Percentiles rank a stretch among this genome's conserved stretches.
Conservation (phyloP, 1,140 invertebrate genomes). For the Piezodorus guildinii region DNA sequence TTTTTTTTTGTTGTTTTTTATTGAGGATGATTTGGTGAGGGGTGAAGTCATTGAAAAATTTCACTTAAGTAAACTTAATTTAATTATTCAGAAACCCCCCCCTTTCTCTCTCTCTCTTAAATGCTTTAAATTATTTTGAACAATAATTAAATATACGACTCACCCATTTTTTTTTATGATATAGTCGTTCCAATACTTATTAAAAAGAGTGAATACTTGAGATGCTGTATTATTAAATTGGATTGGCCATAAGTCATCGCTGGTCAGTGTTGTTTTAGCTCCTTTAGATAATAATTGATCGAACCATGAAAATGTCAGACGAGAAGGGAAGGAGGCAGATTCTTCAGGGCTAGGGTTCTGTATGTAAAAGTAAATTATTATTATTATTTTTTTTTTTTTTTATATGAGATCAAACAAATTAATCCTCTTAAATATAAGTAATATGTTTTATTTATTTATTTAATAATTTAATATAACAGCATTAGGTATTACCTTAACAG, state of each 20-base stretch:
- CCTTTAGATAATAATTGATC: slow-evolving; percentile 69
- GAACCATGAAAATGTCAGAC: slow-evolving; percentile 86
- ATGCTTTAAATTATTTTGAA: no score
- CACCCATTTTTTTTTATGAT: slow-evolving; percentile 37
- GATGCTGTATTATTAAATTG: slow-evolving; percentile 69
- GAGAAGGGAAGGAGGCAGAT: slow-evolving; percentile 72
- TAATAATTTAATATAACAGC: no score
- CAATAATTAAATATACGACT: background rate
- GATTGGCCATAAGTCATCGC: slow-evolving; percentile 78
- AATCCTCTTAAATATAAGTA: background rate
- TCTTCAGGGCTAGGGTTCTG: slow-evolving; percentile 81
- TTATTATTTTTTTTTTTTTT: no score
- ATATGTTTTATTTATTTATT: no score
- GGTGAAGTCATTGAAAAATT: no score
- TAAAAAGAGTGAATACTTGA: slow-evolving; percentile 70
- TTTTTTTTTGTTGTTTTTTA: no score
- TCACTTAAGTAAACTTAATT: no score
- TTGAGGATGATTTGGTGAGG: no score
- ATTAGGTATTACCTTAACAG: slow-evolving; percentile 48
- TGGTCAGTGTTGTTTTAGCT: slow-evolving; percentile 67
- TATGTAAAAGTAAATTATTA: slow-evolving; percentile 28
- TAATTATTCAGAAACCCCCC: no score
- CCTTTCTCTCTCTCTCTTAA: no score
- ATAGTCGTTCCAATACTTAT: slow-evolving; percentile 66
- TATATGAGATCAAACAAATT: no score